These are phyloP conservation scores for Eufriesea mexicana DNA, from an alignment of 1,140 invertebrate genomes.

Conservation along the genomic window DNA sequence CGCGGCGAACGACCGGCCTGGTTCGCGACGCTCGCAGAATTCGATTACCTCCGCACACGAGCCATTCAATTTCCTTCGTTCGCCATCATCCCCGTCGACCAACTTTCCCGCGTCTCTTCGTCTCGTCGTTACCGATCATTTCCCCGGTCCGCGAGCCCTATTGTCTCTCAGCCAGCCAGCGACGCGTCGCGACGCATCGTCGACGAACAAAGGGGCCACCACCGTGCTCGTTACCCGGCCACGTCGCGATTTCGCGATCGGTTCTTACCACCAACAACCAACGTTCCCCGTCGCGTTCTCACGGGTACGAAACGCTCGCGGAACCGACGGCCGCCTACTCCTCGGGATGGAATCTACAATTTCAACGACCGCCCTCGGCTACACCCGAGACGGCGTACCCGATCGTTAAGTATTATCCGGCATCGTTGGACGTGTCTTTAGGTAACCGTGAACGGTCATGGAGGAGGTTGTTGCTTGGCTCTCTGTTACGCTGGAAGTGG, in stretches of 20 bases:
- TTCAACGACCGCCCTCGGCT: conserved; percentile 21
- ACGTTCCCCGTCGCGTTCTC: neutral
- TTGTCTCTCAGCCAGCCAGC: no score
- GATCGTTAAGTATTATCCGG: conserved; percentile 42
- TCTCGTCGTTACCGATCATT: no score
- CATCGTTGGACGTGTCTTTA: conserved; percentile 30
- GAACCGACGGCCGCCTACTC: neutral
- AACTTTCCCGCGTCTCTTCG: no score
- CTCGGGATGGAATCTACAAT: conserved; percentile 1
- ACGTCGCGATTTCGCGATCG: no score
- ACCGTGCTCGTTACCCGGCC: no score
- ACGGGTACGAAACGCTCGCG: no score
- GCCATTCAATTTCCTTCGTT: neutral
- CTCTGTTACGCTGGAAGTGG: neutral
- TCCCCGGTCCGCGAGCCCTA: no score
- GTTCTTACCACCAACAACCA: neutral
- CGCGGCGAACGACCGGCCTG: neutral
- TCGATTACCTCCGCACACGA: neutral
- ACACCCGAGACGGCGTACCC: conserved; percentile 11
- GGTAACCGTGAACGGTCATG: neutral
- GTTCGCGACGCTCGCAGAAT: conserved; percentile 7
- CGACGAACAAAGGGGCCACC: no score
- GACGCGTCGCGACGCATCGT: no score
- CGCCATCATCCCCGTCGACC: neutral
- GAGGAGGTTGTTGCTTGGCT: neutral